Percentiles rank a stretch among this genome's conserved stretches.
Conservation (phyloP, 2,888 invertebrate species). For the Apodemia hepburni region DNA sequence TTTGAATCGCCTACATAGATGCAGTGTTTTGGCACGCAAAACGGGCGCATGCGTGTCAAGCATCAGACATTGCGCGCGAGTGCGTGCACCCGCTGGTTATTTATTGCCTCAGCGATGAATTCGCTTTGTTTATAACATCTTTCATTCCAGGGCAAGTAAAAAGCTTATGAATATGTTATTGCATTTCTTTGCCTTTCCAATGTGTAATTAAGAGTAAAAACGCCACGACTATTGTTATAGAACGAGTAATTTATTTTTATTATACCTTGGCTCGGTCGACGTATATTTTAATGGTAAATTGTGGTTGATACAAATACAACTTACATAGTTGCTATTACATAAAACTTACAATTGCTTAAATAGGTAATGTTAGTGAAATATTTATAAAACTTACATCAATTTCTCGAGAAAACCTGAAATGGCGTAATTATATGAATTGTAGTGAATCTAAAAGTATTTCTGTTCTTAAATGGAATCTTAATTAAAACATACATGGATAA, state of each 20-base stretch:
- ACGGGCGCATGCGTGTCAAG: constrained; percentile 60
- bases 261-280: constrained; percentile 20
- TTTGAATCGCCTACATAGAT: constrained; percentile 43
- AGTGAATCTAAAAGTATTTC: too few species aligned
- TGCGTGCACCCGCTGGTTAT: constrained; percentile 68
- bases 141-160: constrained; percentile 58
- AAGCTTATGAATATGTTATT: constrained; percentile 61
- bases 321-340: not conserved
- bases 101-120: constrained; percentile 64
- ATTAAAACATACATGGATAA: too few species aligned
- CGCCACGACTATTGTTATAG: constrained; percentile 34
- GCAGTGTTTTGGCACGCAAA: constrained; percentile 65
- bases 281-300: constrained; percentile 19
- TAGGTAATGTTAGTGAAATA: too few species aligned
- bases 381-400: too few species aligned
- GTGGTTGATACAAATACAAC: not conserved
- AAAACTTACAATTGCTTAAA: too few species aligned
- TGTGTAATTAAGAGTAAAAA: constrained; percentile 37
- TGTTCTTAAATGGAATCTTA: too few species aligned
- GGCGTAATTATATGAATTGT: too few species aligned
- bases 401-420: too few species aligned
- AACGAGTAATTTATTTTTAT: constrained; percentile 35
- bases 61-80: constrained; percentile 66
- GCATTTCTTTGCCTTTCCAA: constrained; percentile 48
- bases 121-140: constrained; percentile 57